Evolutionary conservation across 2,888 invertebrate species (phyloP), one percentile per base, ranked within the genome.

Genomic region (Drosophila trichaetosa): DNA sequence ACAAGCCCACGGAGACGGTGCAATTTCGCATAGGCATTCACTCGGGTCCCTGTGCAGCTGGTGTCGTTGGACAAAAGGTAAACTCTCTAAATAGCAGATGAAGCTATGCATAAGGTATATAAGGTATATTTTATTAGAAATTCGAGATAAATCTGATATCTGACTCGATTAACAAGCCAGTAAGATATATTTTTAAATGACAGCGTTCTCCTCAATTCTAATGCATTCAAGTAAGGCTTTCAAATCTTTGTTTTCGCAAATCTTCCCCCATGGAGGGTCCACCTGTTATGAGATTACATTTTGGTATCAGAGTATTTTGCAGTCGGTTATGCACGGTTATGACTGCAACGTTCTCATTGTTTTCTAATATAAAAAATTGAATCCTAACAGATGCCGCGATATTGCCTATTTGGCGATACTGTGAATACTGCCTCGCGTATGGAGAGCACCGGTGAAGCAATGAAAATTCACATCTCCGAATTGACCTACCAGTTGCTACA

Each of bases 341-440:
- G n/a, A 31, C 3, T 31, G 10, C 31, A 31, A 10, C 2, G 42
- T 2, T 53, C 2, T 13, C 8, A 46, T 13, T 10, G 1, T 42
- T 13, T 5, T 34, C 21, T 18, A n/a, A 4, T 7, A 11, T 1
- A 0, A 7, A 18, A 29, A 0, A 7, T 54, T n/a, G 0, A 34
- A 38, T 21, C 10, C 0, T 10, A 1, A 29, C n/a, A 96, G 93
- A 97, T 97, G 97, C 97, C 97, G 0, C 94, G 97, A 0, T 97
- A 97, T 92, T 97, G 97, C 82, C 94, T 97, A 0, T 97, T 97
- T 90, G 97, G 97, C 0, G 97, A 97, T 90, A 97, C 97, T 0
- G 97, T 97, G 1, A 97, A 97, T 91, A 96, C 96, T 0, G 97
- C 97, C 0, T 96, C 96, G 0, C 93, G 97, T 40, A 97, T 97